These are phyloP conservation scores for Poeciliopsis gracilis DNA, from an alignment of 2,797 vertebrate species.

Conservation along the genomic window DNA sequence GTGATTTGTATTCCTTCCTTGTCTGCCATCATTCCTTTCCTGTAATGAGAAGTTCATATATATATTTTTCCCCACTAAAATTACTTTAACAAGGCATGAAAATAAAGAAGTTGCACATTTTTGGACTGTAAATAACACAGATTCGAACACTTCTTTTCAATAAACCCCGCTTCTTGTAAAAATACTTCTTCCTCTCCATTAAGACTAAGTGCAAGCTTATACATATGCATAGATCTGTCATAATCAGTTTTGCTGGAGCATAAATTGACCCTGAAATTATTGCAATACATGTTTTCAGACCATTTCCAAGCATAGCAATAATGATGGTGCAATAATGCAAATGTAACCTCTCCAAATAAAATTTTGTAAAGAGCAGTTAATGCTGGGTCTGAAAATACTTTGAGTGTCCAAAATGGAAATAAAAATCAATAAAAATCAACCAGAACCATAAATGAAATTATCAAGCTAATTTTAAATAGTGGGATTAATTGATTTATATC, in stretches of 20 bases:
- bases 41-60: slow-evolving; percentile 47
- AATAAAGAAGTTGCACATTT: background rate
- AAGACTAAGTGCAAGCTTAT: background rate
- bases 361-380: too few relatives aligned
- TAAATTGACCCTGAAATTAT: background rate
- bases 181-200: background rate
- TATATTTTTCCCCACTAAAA: background rate
- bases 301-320: too few relatives aligned
- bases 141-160: background rate
- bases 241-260: background rate
- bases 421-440: too few relatives aligned
- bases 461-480: too few relatives aligned
- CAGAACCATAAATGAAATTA: too few relatives aligned
- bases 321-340: too few relatives aligned
- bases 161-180: background rate
- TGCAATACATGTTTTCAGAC: too few relatives aligned
- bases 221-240: background rate
- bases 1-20: slow-evolving; percentile 84
- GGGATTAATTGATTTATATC: too few relatives aligned
- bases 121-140: background rate
- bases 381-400: too few relatives aligned
- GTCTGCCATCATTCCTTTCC: slow-evolving; percentile 75
- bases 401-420: too few relatives aligned
- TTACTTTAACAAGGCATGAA: background rate
- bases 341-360: too few relatives aligned